Conservation (phyloP, 2,113 vertebrate genomes). For the Penelope pileata region DNA sequence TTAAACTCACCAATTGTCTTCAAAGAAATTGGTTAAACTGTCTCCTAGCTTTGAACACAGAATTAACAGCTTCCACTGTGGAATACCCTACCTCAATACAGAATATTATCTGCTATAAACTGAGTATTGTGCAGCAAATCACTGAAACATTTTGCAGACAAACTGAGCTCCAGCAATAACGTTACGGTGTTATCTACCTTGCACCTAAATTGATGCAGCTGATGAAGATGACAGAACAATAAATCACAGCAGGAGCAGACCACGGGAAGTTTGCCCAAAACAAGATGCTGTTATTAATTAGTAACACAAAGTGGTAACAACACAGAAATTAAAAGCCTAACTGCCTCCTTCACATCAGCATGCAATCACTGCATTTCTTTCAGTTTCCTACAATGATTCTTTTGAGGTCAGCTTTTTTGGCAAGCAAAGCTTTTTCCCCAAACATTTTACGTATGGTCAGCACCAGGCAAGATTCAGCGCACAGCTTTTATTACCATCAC, state of each 20-base stretch:
- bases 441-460: not conserved
- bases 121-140: not conserved
- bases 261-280: not conserved
- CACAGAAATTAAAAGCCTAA: not conserved
- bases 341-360: not conserved
- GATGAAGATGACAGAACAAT: not conserved
- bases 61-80: not conserved
- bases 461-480: not conserved
- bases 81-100: not conserved
- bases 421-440: too few species aligned
- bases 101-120: not conserved
- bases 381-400: not conserved
- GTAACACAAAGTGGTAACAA: not conserved
- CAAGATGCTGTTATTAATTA: conserved; percentile 21
- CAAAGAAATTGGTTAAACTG: not conserved
- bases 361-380: not conserved
- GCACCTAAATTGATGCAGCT: not conserved
- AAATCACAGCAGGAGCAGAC: not conserved
- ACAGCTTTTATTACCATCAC: not conserved
- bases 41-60: not conserved
- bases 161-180: not conserved
- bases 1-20: not conserved
- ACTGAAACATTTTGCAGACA: not conserved
- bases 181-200: not conserved
- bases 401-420: not conserved